Base-by-base conservation (phyloP, 2,113 vertebrate species). In the Cervus canadensis region DNA sequence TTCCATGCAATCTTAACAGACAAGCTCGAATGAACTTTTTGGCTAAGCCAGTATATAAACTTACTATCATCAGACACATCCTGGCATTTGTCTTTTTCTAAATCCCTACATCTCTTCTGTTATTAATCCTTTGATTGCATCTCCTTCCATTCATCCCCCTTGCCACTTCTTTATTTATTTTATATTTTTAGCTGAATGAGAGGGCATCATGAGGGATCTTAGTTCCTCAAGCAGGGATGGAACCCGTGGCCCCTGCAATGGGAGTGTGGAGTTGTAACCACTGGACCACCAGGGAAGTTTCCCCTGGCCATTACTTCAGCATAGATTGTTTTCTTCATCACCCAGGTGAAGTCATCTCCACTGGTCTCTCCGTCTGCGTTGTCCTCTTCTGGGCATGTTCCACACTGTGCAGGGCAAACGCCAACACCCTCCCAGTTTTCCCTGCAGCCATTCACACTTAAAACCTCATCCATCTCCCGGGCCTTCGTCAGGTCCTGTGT, bases 341-440 rank as follows among this genome's bases (percentile, higher is more conserved):
- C 30, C 2, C 9, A 1, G 17, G 3, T 30, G 33, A 57, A 78
- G 26, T 56, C 8, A 36, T n/a, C 7, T 21, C 36, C 40, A 13
- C 19, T 8, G 1, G 21, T 23, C 81, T 26, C 1, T 12, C 0
- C 2, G 0, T n/a, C 89, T 16, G 40, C 16, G 17, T 9, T 14
- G 5, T 36, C 50, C 30, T 48, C 25, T 28, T 9, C 14, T 15
- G 36, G 28, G n/a, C 8, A 4, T 19, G 33, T n/a, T 62, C 25
- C 7, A 17, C 16, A 28, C 6, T 2, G 19, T 1, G 0, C 12
- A 25, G 8, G 23, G 25, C 30, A 4, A 64, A 36, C 9, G 52
- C 36, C 25, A 79, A 19, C 6, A 52, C 19, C 36, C 7, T 19
- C 8, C 40, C 36, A 28, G 17, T 21, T 25, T 0, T 19, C 3